Conservation (phyloP, 2,888 invertebrate species). For the Caenorhabditis doughertyi region DNA sequence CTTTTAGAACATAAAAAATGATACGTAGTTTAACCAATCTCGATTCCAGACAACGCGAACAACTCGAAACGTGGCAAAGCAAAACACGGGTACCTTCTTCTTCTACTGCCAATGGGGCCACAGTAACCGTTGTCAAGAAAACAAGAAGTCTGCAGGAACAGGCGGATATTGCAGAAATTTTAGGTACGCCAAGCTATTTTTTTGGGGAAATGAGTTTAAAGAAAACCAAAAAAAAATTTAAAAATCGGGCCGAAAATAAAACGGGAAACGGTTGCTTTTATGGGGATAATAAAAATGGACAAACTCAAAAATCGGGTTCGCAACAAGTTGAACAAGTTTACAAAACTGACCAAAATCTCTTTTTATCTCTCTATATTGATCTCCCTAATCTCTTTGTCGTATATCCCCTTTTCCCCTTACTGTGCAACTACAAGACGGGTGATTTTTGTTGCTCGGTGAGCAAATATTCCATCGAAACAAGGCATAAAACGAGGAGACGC, state of each 20-base stretch:
- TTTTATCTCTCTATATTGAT: background rate
- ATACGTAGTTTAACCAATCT: no score
- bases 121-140: conserved; percentile 60
- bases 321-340: background rate
- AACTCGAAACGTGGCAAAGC: conserved; percentile 72
- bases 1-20: no score
- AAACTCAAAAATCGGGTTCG: background rate
- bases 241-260: background rate
- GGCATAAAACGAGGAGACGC: no score
- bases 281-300: background rate
- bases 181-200: conserved; percentile 40
- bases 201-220: background rate
- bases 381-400: background rate
- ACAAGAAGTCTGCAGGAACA: conserved; percentile 59
- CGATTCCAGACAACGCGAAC: conserved; percentile 62
- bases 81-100: conserved; percentile 59
- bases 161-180: background rate
- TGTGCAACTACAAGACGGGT: conserved; percentile 14
- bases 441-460: conserved; percentile 22
- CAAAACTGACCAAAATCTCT: conserved; percentile 38
- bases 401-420: no score
- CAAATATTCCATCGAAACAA: conserved; percentile 8
- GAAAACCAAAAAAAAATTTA: background rate
- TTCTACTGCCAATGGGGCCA: conserved; percentile 9
- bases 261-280: background rate